Evolutionary conservation across 2,888 invertebrate species (phyloP).

Genomic region (Latrodectus hesperus): DNA sequence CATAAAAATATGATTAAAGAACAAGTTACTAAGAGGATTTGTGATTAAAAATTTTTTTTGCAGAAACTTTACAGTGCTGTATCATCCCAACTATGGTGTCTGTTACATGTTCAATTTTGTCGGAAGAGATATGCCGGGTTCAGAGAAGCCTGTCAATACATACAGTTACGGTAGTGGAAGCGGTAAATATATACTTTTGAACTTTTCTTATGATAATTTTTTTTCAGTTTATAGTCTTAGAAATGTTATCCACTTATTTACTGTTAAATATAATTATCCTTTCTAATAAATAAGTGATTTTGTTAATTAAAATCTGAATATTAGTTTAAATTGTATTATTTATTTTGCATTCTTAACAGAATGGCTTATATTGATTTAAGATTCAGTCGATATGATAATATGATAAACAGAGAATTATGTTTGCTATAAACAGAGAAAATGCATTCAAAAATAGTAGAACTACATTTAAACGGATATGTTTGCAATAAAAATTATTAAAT

Average conservation of each 20-base stretch:
- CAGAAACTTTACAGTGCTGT: slow-evolving; percentile 51
- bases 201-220: not conserved
- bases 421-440: too few species aligned
- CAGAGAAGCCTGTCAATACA: slow-evolving; percentile 9
- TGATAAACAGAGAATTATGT: too few species aligned
- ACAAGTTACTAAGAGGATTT: too few species aligned
- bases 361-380: too few species aligned
- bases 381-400: too few species aligned
- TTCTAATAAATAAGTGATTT: too few species aligned
- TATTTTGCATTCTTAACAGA: not conserved
- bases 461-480: too few species aligned
- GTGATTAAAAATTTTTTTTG: not conserved
- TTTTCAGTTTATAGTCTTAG: too few species aligned
- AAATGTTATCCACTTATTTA: too few species aligned
- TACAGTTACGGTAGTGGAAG: slow-evolving; percentile 52
- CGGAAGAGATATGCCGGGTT: not conserved
- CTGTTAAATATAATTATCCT: too few species aligned
- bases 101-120: slow-evolving; percentile 57
- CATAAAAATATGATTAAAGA: too few species aligned
- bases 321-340: not conserved
- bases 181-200: slow-evolving; percentile 19
- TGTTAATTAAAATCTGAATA: not conserved
- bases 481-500: not conserved
- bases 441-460: too few species aligned
- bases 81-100: slow-evolving; percentile 53